These are phyloP conservation scores for Drosophila ficusphila DNA, from an alignment of 1,140 invertebrate species.

Conservation along the genomic window DNA sequence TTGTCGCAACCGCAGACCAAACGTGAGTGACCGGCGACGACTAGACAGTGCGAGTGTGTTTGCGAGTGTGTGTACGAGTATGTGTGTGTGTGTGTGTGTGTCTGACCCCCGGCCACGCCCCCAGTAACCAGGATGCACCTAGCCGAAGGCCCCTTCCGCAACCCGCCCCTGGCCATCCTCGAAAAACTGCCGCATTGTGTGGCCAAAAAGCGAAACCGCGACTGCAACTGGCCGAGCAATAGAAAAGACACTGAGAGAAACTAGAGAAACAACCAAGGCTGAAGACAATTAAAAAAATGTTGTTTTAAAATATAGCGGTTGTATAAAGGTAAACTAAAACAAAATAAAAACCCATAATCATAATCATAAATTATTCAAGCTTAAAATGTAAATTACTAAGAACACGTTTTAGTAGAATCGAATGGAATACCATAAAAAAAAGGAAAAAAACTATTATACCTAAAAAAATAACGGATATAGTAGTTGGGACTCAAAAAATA, in stretches of 20 bases:
- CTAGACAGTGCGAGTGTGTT: slow-evolving; percentile 10
- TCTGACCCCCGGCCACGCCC: not conserved
- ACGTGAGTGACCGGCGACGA: slow-evolving; percentile 41
- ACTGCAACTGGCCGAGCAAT: slow-evolving; percentile 16
- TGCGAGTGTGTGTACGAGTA: not conserved
- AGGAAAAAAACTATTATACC: too few relatives aligned
- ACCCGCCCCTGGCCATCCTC: not conserved
- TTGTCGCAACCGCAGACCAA: slow-evolving; percentile 50
- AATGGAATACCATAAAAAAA: too few relatives aligned
- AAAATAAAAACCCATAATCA: too few relatives aligned
- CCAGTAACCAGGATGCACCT: not conserved
- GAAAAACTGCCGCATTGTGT: slow-evolving; percentile 63
- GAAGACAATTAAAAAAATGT: not conserved
- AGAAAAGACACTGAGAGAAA: slow-evolving; percentile 5
- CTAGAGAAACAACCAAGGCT: not conserved
- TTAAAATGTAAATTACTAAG: too few relatives aligned
- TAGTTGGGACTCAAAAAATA: too few relatives aligned
- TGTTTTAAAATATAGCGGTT: too few relatives aligned
- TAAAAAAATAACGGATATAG: too few relatives aligned
- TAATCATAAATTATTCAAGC: too few relatives aligned
- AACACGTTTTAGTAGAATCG: too few relatives aligned
- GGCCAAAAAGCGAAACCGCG: slow-evolving; percentile 67
- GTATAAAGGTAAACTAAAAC: too few relatives aligned
- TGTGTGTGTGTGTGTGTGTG: not conserved
- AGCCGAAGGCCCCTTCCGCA: not conserved